Evolutionary conservation across 1,140 invertebrate species (phyloP), one percentile per base, ranked within the genome.

Genomic region (Globodera ellingtonae): DNA sequence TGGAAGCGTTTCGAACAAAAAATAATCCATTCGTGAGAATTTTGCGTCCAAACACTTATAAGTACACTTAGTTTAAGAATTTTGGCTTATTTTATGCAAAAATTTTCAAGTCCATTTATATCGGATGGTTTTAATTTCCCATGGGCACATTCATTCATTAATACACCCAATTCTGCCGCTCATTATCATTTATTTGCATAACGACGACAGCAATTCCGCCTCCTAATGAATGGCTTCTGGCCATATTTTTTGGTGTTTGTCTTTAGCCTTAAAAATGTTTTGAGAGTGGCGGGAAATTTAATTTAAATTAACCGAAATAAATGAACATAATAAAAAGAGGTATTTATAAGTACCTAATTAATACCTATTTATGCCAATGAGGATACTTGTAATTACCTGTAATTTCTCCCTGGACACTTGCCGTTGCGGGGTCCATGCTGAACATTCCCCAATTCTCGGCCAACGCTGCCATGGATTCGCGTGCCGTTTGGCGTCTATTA

Each of bases 401-500:
- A 7, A 77, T 77, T 15, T 77, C 59, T 13, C 44, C 75, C 50
- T 77, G 52, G 35, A 47, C 24, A 77, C 46, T 18, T 48, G 62
- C 62, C 48, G 9, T 6, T 8, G 8, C 21, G 21, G 75, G 59
- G 59, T 77, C 75, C n/a, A 77, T 62, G 69, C 62, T 69, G 69
- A 77, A 77, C 65, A 65, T 46, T 21, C 62, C 48, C 75, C 75
- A 77, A 67, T 62, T 84, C 56, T 85, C 84, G 24, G 83, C 84
- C 59, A 85, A 72, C 52, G 84, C 75, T 8, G 84, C 84, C n/a
- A 85, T 75, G 15, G 81, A 83, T 76, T 85, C 84, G 21, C 84
- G 50, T n/a, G 83, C 81, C n/a, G 80, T 76, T 52, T 84, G 84
- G n/a, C 84, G 59, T 48, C 85, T 44, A 69, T 46, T 69, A 24